Conservation (phyloP, 2,888 invertebrate genomes). For the Pristionchus mayeri region DNA sequence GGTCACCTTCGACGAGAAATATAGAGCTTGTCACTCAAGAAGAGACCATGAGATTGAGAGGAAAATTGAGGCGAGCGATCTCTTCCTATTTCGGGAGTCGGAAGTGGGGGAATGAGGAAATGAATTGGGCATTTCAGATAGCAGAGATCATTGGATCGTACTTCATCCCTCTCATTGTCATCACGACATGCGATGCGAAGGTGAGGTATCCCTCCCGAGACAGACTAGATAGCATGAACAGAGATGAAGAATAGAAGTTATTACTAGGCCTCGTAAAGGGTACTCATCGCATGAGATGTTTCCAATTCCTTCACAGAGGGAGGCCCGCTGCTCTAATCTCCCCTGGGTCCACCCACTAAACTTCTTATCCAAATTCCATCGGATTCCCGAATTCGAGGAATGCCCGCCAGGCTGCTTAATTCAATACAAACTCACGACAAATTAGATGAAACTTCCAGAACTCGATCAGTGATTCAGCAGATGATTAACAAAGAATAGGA, state of each 20-base stretch:
- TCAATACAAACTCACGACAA: neutral
- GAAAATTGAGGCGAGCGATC: neutral
- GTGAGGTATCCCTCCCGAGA: too few relatives aligned
- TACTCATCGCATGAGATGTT: neutral
- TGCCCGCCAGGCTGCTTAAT: neutral
- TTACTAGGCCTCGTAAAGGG: too few relatives aligned
- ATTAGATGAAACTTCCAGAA: neutral
- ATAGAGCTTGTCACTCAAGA: neutral
- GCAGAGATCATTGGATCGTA: conserved; percentile 70
- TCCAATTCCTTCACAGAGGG: neutral
- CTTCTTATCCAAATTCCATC: neutral
- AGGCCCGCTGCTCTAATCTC: conserved; percentile 2
- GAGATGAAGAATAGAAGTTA: too few relatives aligned
- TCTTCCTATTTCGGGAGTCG: neutral
- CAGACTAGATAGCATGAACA: too few relatives aligned
- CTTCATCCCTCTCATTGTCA: conserved; percentile 69
- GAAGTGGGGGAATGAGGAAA: neutral
- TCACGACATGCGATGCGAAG: conserved; percentile 69
- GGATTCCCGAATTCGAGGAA: neutral
- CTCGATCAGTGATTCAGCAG: neutral
- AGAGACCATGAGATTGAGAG: neutral
- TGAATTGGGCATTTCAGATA: conserved; percentile 58
- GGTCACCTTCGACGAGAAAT: conserved; percentile 53
- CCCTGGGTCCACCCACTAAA: neutral
- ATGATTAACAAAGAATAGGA: neutral